Evolutionary conservation across 2,888 invertebrate species (phyloP).

Genomic region (Acrocyrtus sp.): DNA sequence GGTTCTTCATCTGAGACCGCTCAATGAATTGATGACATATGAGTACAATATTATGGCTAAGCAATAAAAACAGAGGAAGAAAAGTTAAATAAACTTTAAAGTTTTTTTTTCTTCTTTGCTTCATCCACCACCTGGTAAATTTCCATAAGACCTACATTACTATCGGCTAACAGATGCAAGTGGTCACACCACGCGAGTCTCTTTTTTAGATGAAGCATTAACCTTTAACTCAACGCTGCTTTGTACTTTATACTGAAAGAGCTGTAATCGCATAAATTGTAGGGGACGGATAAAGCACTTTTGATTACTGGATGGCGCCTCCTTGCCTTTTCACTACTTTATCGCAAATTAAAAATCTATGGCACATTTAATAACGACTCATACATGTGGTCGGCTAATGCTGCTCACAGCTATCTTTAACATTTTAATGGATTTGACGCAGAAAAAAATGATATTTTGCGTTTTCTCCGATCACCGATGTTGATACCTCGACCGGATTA

Average conservation of each 20-base stretch:
- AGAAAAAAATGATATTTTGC: too few species aligned
- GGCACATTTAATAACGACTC: too few species aligned
- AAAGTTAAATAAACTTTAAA: background rate
- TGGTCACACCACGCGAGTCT: background rate
- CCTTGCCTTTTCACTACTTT: background rate
- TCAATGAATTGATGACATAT: too few species aligned
- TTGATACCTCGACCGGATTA: too few species aligned
- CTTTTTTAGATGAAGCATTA: background rate
- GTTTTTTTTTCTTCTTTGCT: background rate
- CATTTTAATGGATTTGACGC: too few species aligned
- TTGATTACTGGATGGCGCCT: background rate
- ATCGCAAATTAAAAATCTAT: background rate
- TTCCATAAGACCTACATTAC: too few species aligned
- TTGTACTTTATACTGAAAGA: too few species aligned
- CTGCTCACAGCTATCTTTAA: too few species aligned
- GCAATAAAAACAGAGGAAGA: background rate
- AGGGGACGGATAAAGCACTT: background rate
- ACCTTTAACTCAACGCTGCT: background rate
- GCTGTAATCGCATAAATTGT: background rate
- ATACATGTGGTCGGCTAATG: too few species aligned
- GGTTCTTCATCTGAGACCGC: too few species aligned
- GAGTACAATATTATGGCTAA: constrained; percentile 2
- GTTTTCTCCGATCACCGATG: too few species aligned
- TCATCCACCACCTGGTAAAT: too few species aligned
- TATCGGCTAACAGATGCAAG: background rate